Conservation (phyloP, 2,888 invertebrate species). For the Hymenopus coronatus region DNA sequence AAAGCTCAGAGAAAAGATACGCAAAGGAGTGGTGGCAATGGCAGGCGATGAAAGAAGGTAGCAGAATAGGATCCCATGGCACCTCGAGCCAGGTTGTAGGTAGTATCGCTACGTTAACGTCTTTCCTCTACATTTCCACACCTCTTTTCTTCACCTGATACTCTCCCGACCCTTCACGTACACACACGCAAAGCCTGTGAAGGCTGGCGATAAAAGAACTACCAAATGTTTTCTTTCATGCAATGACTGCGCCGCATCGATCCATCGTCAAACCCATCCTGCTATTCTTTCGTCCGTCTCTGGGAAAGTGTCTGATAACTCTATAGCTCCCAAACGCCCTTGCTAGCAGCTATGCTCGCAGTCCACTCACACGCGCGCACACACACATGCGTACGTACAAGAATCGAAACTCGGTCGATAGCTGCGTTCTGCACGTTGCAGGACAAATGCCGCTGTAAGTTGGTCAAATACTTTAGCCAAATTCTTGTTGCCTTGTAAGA, state of each 20-base stretch:
- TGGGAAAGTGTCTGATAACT: constrained; percentile 5
- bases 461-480: too few relatives aligned
- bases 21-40: not conserved
- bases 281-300: not conserved
- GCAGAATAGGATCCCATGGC: not conserved
- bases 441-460: too few relatives aligned
- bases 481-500: too few relatives aligned
- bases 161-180: not conserved
- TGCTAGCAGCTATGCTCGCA: not conserved
- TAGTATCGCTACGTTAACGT: not conserved
- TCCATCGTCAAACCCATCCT: not conserved
- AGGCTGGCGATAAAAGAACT: constrained; percentile 1
- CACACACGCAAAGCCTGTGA: not conserved
- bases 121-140: not conserved
- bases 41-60: not conserved
- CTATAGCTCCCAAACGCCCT: not conserved
- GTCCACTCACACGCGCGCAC: not conserved
- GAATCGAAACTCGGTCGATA: not conserved
- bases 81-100: not conserved
- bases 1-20: not conserved
- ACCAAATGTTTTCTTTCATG: constrained; percentile 5
- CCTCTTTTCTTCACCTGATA: not conserved
- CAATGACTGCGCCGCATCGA: not conserved
- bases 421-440: not conserved
- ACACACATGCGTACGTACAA: not conserved